Base-by-base conservation (phyloP, 2,888 invertebrate species). In the Stenotaenia linearis region DNA sequence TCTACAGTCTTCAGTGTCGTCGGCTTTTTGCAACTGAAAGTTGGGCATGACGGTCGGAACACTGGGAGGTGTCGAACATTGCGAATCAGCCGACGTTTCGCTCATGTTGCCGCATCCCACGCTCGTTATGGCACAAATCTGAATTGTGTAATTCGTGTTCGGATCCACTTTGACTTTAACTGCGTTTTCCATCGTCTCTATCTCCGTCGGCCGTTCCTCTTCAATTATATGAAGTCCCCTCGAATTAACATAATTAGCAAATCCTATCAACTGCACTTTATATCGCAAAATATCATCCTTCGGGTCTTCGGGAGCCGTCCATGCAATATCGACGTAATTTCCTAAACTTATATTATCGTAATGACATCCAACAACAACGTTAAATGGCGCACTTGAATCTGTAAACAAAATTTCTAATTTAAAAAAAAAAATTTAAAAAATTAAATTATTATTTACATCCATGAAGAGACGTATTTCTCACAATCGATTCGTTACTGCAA, bases 101-200 rank as follows among this genome's bases (percentile, higher is more conserved):
- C 83, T 83, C 75, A 82, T 77, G 81, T 91, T 90, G 0, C 95
- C 95, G 77, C 91, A 90, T 78, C 92, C 90, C 61, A 91, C 90
- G 78, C 93, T 89, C 0, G 94, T 95, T 84, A 93, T 91, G 0
- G 92, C 94, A 80, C 92, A 92, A 80, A 95, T 89, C 0, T 85
- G 85, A 56, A 94, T 92, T 15, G 92, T 92, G 86, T 94, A 95
- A 85, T 93, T 92, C 0, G 95, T 95, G 86, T 96, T 95, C 3
- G 95, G 91, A 83, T 91, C 91, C 84, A 92, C 92, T 78, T 89
- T 88, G 21, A 89, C 88, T 80, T 85, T 88, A 75, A 88, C 87
- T 15, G 84, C 85, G 78, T 86, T 88, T 82, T 87, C 88, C 81
- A 89, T 88, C 9, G 91, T 89, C 79, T 89, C 89, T 81, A 89